Conservation (phyloP, 2,113 vertebrate genomes). For the Haemorhous mexicanus region DNA sequence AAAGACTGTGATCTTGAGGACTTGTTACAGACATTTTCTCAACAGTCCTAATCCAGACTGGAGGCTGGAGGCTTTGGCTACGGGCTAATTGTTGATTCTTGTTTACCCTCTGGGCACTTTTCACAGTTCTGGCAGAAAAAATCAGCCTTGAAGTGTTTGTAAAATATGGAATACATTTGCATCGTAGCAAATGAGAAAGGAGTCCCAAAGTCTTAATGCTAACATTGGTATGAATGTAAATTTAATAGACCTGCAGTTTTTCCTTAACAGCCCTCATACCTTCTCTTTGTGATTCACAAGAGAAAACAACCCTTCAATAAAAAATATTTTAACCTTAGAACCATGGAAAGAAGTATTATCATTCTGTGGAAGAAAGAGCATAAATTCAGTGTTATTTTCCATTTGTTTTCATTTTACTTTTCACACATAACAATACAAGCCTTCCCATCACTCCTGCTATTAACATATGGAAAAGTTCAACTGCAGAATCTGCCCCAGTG, state of each 20-base stretch:
- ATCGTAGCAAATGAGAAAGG: not conserved
- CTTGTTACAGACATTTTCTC: not conserved
- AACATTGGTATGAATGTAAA: not conserved
- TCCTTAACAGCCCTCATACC: not conserved
- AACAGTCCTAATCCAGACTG: not conserved
- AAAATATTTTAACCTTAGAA: not conserved
- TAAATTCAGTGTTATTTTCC: not conserved
- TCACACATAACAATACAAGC: not conserved
- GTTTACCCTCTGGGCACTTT: constrained; percentile 13
- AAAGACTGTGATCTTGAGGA: not conserved
- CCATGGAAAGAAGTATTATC: not conserved
- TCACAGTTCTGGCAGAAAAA: not conserved
- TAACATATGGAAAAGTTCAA: not conserved
- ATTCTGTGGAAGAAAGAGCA: not conserved
- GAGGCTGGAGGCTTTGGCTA: not conserved
- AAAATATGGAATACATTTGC: not conserved
- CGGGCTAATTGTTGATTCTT: not conserved
- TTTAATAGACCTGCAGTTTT: not conserved
- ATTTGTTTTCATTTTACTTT: not conserved
- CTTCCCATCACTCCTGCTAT: not conserved
- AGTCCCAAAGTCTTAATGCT: not conserved
- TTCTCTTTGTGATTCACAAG: constrained; percentile 12
- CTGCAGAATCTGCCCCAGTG: not conserved
- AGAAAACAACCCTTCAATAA: not conserved
- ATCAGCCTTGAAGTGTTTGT: not conserved